phyloP scores from a whole-genome alignment of 2,888 invertebrate species.

The Mesopsocus fuscifrons region DNA sequence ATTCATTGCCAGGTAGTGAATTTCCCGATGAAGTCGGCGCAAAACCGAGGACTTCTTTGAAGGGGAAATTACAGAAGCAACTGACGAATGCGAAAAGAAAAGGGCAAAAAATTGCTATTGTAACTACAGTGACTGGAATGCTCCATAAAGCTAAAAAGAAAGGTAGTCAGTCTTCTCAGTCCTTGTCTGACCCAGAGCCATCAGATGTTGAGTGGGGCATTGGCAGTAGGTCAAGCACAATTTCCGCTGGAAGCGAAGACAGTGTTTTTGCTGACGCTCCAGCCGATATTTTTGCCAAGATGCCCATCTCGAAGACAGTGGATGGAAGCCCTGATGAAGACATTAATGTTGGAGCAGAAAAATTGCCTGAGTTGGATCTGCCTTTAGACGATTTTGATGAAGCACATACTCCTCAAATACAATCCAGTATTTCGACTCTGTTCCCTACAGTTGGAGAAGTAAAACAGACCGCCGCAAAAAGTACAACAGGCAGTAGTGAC shows the following conservation, averaged over 20 bases:
- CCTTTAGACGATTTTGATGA: slow-evolving; percentile 6
- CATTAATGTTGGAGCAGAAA: slow-evolving; percentile 11
- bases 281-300: slow-evolving; percentile 44
- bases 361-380: slow-evolving; percentile 8
- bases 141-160: slow-evolving; percentile 66
- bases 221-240: slow-evolving; percentile 45
- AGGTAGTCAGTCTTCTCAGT: slow-evolving; percentile 33
- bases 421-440: slow-evolving; percentile 26
- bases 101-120: slow-evolving; percentile 20
- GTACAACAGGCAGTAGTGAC: slow-evolving; percentile 30
- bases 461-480: slow-evolving; percentile 28
- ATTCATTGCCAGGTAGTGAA: slow-evolving; percentile 55
- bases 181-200: slow-evolving; percentile 50
- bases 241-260: slow-evolving; percentile 43
- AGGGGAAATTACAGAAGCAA: slow-evolving; percentile 11
- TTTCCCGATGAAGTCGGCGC: slow-evolving; percentile 27
- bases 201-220: slow-evolving; percentile 49
- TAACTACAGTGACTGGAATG: slow-evolving; percentile 67
- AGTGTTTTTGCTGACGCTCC: slow-evolving; percentile 49
- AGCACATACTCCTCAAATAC: neutral
- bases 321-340: slow-evolving; percentile 6
- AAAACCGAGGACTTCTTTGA: slow-evolving; percentile 15
- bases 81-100: slow-evolving; percentile 3
- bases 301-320: slow-evolving; percentile 22
- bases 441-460: slow-evolving; percentile 59